Percentiles rank a stretch among this genome's conserved stretches.
Conservation (phyloP, 2,888 invertebrate species). For the Aporophyla nigra region DNA sequence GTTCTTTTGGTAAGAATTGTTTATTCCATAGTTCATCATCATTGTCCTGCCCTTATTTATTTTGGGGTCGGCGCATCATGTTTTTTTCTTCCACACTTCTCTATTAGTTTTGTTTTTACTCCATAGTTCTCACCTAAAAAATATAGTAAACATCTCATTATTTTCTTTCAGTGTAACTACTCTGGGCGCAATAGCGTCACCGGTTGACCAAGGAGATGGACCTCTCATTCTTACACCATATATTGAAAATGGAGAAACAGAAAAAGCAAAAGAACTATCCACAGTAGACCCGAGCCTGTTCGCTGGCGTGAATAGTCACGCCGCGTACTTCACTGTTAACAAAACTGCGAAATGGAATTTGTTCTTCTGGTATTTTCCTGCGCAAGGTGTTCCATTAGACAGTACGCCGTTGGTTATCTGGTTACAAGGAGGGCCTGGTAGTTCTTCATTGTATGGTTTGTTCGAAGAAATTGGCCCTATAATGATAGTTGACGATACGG, state of each 20-base stretch:
- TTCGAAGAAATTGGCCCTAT: slow-evolving; percentile 85
- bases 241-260: slow-evolving; percentile 42
- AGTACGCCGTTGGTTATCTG: slow-evolving; percentile 82
- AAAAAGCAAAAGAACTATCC: slow-evolving; percentile 48
- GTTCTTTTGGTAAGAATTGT: too few species aligned
- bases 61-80: too few species aligned
- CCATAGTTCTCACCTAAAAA: too few species aligned
- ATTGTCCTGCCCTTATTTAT: too few species aligned
- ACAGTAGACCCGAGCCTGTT: slow-evolving; percentile 52
- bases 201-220: background rate
- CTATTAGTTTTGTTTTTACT: too few species aligned
- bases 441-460: slow-evolving; percentile 81
- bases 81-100: too few species aligned
- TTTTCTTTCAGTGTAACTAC: slow-evolving; percentile 60
- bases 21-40: too few species aligned
- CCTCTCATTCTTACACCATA: slow-evolving; percentile 56
- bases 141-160: too few species aligned
- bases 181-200: slow-evolving; percentile 65
- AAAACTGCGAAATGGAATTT: slow-evolving; percentile 92
- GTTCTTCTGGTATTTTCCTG: slow-evolving; percentile 95
- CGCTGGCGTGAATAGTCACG: slow-evolving; percentile 51
- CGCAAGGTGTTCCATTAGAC: slow-evolving; percentile 73
- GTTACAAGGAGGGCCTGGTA: slow-evolving; percentile 86
- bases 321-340: slow-evolving; percentile 91
- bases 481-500: slow-evolving; percentile 18